phyloP scores from a whole-genome alignment of 1,140 invertebrate genomes.

The Bombus sibiricus region DNA sequence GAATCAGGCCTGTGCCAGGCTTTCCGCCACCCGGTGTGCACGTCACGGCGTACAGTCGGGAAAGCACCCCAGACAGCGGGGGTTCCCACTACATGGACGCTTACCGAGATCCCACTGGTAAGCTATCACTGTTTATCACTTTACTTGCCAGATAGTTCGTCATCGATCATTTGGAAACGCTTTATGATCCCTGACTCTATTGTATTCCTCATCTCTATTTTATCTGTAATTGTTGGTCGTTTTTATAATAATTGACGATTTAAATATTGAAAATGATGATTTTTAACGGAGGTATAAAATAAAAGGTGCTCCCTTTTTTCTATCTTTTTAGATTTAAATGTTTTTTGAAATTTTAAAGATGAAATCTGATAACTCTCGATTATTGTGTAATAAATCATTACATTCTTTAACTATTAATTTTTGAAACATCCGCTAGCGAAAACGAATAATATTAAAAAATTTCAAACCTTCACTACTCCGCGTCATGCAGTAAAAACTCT shows the following conservation, averaged over 20 bases:
- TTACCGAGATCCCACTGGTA: conserved; percentile 92
- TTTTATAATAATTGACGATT: neutral
- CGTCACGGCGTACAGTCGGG: conserved; percentile 88
- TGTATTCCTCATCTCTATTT: neutral
- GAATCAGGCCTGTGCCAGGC: conserved; percentile 83
- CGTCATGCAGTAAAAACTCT: too few relatives aligned
- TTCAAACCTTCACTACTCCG: neutral
- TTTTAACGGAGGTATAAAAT: neutral
- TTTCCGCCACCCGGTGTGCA: conserved; percentile 83
- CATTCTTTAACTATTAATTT: neutral
- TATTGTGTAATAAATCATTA: too few relatives aligned
- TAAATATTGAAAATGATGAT: neutral
- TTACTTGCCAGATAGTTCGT: conserved; percentile 33
- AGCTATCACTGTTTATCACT: conserved; percentile 73
- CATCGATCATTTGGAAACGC: conserved; percentile 15
- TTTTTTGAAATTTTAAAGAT: neutral
- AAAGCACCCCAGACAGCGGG: conserved; percentile 92
- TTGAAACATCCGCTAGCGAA: neutral
- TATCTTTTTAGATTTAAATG: neutral
- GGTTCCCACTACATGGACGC: conserved; percentile 93
- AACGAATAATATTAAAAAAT: neutral
- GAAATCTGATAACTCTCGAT: neutral
- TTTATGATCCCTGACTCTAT: conserved; percentile 42
- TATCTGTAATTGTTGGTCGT: neutral
- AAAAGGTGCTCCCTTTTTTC: too few relatives aligned